Evolutionary conservation across 1,140 invertebrate species (phyloP).

Genomic region (Rhynchophorus ferrugineus): DNA sequence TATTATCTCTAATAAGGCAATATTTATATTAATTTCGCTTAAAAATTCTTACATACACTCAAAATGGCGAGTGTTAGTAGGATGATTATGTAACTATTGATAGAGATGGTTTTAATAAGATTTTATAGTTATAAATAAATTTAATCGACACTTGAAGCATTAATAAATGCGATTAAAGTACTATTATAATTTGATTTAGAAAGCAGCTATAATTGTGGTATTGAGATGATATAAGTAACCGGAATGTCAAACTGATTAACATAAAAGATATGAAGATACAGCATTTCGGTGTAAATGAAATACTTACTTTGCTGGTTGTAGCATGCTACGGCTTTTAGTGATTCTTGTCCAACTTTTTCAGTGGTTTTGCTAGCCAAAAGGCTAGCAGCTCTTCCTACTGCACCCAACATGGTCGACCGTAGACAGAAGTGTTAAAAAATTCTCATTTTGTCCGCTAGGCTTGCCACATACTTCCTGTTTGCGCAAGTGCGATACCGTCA

Average conservation of each 20-base stretch:
- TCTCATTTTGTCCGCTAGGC: constrained; percentile 16
- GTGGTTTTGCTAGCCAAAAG: constrained; percentile 40
- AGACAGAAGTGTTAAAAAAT: constrained; percentile 14
- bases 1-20: too few species aligned
- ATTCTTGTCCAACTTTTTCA: constrained; percentile 38
- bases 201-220: too few species aligned
- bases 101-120: not conserved
- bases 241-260: too few species aligned
- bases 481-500: not conserved
- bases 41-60: constrained; percentile 29
- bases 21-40: too few species aligned
- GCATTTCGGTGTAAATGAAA: not conserved
- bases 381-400: constrained; percentile 37
- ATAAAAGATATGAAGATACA: not conserved
- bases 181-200: too few species aligned
- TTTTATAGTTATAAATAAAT: not conserved
- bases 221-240: too few species aligned
- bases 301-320: constrained; percentile 32
- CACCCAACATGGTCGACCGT: constrained; percentile 38
- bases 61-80: constrained; percentile 27
- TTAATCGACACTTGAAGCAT: too few species aligned
- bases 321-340: constrained; percentile 33
- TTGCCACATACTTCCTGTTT: constrained; percentile 19
- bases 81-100: constrained; percentile 26
- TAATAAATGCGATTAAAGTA: too few species aligned